A percentile compares a stretch with the other conserved stretches of the same genome.
These are phyloP conservation scores for Canis aureus DNA, from an alignment of 2,113 vertebrate genomes.

Conservation along the genomic window DNA sequence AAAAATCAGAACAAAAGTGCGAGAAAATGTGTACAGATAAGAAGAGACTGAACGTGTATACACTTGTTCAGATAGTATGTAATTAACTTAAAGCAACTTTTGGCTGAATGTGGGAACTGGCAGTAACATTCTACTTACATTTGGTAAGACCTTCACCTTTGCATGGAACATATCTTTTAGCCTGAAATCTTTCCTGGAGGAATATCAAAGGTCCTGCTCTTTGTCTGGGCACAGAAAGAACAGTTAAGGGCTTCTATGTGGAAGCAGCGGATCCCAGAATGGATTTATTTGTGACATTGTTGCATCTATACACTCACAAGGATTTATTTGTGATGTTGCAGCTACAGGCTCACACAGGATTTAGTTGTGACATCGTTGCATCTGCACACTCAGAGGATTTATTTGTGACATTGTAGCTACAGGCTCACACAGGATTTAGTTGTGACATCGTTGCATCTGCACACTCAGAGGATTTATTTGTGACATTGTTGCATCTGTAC, in stretches of 20 bases:
- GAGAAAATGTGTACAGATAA: slow-evolving; percentile 22
- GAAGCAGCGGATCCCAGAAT: neutral
- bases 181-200: neutral
- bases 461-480: neutral
- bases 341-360: no score
- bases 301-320: neutral
- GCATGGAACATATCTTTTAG: neutral
- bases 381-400: neutral
- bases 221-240: neutral
- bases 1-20: slow-evolving; percentile 63
- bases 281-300: neutral
- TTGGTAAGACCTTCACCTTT: neutral
- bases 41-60: neutral
- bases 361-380: neutral
- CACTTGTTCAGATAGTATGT: neutral
- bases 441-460: neutral
- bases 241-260: neutral
- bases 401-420: neutral
- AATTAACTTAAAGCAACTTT: neutral
- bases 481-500: neutral
- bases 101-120: neutral
- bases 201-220: neutral
- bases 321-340: neutral
- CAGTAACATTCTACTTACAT: neutral
- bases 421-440: neutral